phyloP scores from a whole-genome alignment of 2,888 invertebrate species.

The Coelogynopora nodosa region DNA sequence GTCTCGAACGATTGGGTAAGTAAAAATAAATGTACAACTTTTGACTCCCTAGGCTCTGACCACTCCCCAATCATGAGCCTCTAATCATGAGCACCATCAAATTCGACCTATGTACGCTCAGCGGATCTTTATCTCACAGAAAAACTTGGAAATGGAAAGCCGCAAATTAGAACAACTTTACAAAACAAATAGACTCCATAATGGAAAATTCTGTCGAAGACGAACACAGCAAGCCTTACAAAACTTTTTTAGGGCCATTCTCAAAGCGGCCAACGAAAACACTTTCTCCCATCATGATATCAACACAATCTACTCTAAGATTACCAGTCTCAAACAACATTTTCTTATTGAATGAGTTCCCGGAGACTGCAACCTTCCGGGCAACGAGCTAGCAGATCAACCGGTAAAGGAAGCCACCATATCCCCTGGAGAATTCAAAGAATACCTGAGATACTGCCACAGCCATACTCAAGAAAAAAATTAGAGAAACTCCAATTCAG shows the following conservation, averaged over 20 bases:
- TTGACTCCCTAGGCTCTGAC: not conserved
- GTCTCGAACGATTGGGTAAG: not conserved
- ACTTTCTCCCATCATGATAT: not conserved
- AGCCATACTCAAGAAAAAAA: too few species aligned
- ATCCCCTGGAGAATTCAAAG: too few species aligned
- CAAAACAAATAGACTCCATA: not conserved
- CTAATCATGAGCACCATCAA: conserved; percentile 7
- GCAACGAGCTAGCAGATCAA: not conserved
- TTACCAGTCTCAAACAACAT: not conserved
- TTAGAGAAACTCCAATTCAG: too few species aligned
- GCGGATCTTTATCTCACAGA: not conserved
- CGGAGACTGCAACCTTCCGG: not conserved
- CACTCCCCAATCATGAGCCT: not conserved
- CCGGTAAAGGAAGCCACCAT: too few species aligned
- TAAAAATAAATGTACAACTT: not conserved
- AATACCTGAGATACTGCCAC: too few species aligned
- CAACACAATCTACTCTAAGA: not conserved
- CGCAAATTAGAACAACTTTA: not conserved
- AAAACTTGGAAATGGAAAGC: conserved; percentile 6
- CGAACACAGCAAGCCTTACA: not conserved
- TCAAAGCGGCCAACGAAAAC: not conserved
- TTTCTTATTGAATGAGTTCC: not conserved
- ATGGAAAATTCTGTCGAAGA: not conserved
- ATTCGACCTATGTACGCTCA: not conserved
- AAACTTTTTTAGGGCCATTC: conserved; percentile 6